A percentile compares a stretch with the other conserved stretches of the same genome.
Conservation (phyloP, 2,888 invertebrate genomes). For the Nomada ferruginata region DNA sequence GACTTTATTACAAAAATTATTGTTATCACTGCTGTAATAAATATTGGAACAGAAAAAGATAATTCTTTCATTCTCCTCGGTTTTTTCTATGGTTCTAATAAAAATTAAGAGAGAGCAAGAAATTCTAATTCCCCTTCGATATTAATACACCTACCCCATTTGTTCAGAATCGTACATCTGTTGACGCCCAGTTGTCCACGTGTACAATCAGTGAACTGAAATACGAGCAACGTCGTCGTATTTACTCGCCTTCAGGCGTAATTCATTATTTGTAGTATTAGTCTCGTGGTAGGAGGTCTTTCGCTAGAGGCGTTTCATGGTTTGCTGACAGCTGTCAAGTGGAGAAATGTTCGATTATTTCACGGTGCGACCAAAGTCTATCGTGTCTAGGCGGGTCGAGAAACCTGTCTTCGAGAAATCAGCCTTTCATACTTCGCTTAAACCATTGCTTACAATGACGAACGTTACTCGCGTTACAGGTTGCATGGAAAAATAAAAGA, state of each 20-base stretch:
- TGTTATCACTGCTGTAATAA: too few species aligned
- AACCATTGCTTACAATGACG: too few species aligned
- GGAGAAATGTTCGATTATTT: constrained; percentile 34
- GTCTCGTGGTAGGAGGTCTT: constrained; percentile 56
- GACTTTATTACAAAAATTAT: too few species aligned
- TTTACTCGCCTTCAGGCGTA: constrained; percentile 48
- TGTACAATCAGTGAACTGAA: constrained; percentile 31
- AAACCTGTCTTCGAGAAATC: background rate
- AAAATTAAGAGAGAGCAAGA: too few species aligned
- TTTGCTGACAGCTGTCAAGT: constrained; percentile 74
- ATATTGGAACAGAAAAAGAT: too few species aligned
- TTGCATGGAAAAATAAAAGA: too few species aligned
- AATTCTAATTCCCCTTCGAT: too few species aligned
- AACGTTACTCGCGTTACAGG: too few species aligned
- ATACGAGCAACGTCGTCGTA: constrained; percentile 29
- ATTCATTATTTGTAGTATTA: constrained; percentile 59
- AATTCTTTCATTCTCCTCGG: too few species aligned
- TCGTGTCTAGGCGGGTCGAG: background rate
- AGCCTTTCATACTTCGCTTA: background rate
- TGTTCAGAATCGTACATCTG: constrained; percentile 35
- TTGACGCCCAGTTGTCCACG: constrained; percentile 1
- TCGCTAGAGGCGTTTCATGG: constrained; percentile 67
- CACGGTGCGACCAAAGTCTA: background rate
- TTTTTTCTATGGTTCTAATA: too few species aligned
- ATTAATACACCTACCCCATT: background rate